Evolutionary conservation across 2,888 invertebrate species (phyloP), one percentile per base, ranked within the genome.

Genomic region (Brassicogethes aeneus): DNA sequence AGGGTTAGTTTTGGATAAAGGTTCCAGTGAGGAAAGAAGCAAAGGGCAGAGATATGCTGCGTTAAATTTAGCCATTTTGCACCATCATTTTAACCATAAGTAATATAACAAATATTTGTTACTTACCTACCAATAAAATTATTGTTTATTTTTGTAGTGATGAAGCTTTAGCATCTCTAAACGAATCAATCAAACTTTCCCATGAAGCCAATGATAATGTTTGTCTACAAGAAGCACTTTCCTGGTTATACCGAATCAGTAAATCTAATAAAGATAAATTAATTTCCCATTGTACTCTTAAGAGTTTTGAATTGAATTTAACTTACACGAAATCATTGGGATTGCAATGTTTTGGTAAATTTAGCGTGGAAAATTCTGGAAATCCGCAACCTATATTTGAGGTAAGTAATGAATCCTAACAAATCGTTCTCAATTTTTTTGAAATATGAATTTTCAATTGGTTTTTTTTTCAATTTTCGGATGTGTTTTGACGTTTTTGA

Each of bases 141-240:
- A n/a, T n/a, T n/a, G n/a, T 23, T 23, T 23, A 23, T 23, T 7
- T 23, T n/a, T 70, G 57, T 54, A 88, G 86, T 46, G 75, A 80
- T 36, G 82, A 89, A 61, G 89, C 90, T 0, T 68, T 85, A 59
- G 79, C 81, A 43, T 83, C 88, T 12, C 73, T 94, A n/a, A 80
- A 82, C 52, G 93, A 94, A 70, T 87, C 91, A 7, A 80, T 93
- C 39, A 82, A 82, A 67, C 75, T 89, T 60, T 88, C 92, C 2
- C 92, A 93, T 65, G 89, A 91, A 68, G 82, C 84, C 42, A 86
- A 82, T 44, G 93, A 94, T 64, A 82, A 83, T 56, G 75, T 85
- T 40, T 92, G 91, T 60, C 72, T 92, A 39, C 89, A 90, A 65
- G 80, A 88, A 60, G 86, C 88, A 39, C 80, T 86, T 57, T 84